phyloP scores from a whole-genome alignment of 2,888 invertebrate genomes.

The Drosophila rellima region DNA sequence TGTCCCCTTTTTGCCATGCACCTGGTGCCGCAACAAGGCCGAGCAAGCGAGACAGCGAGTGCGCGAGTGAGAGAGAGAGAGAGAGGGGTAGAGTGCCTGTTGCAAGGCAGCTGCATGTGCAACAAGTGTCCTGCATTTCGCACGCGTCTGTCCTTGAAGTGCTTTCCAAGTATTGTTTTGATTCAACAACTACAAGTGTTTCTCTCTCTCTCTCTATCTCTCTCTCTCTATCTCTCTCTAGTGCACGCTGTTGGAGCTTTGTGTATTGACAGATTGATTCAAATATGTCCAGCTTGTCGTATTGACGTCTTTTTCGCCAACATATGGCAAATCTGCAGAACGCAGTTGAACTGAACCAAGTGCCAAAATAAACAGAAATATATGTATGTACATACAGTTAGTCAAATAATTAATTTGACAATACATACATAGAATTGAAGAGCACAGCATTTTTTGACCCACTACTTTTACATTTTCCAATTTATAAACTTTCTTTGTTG shows the following conservation, averaged over 20 bases:
- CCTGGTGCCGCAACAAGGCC: constrained; percentile 1
- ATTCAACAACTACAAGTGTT: constrained; percentile 5
- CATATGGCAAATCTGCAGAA: constrained; percentile 14
- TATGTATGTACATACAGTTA: too few species aligned
- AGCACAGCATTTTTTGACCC: too few species aligned
- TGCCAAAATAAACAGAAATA: neutral
- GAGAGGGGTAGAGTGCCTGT: neutral
- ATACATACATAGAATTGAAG: too few species aligned
- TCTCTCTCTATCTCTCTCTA: neutral
- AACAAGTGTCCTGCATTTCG: constrained; percentile 61
- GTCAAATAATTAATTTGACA: too few species aligned
- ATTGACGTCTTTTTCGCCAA: neutral
- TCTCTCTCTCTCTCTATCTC: neutral
- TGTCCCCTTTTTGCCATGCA: constrained; percentile 8
- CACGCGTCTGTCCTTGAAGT: constrained; percentile 23
- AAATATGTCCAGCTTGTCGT: neutral
- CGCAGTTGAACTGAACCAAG: neutral
- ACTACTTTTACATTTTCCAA: too few species aligned
- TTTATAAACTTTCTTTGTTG: too few species aligned
- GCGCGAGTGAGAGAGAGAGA: neutral
- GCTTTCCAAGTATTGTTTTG: constrained; percentile 12
- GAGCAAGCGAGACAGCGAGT: neutral
- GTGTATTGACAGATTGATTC: constrained; percentile 1
- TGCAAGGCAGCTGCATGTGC: constrained; percentile 43
- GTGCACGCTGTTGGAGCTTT: constrained; percentile 1